A percentile compares a stretch with the other conserved stretches of the same genome.
Conservation (phyloP, 2,888 invertebrate species). For the Heliconius hortense region DNA sequence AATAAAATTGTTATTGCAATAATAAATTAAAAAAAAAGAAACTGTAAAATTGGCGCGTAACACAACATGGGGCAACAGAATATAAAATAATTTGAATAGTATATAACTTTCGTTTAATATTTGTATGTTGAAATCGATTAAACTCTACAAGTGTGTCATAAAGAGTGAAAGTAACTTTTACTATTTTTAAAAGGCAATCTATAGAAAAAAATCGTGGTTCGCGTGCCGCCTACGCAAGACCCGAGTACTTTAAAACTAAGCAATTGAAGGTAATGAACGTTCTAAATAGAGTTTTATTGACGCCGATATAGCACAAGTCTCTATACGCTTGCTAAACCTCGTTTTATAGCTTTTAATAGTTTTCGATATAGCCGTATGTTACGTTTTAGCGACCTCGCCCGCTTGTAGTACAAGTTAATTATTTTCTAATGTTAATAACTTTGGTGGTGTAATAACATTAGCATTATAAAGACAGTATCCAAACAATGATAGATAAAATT, state of each 20-base stretch:
- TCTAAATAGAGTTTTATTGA: constrained; percentile 25
- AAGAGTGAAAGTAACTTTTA: constrained; percentile 41
- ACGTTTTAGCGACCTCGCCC: no score
- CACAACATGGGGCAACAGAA: constrained; percentile 4
- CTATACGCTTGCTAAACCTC: not conserved
- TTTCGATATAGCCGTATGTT: not conserved
- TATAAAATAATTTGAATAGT: constrained; percentile 3
- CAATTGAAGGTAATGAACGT: constrained; percentile 23
- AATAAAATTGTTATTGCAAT: not conserved
- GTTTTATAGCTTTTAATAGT: not conserved
- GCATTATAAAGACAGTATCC: no score
- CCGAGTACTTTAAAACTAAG: constrained; percentile 20
- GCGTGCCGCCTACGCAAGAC: constrained; percentile 31
- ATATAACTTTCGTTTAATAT: constrained; percentile 25
- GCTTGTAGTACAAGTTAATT: no score
- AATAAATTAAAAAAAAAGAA: not conserved
- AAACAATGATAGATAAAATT: no score
- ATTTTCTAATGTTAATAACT: no score
- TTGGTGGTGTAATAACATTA: no score
- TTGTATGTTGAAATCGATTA: constrained; percentile 25
- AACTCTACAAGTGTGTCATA: constrained; percentile 22
- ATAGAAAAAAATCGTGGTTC: constrained; percentile 34
- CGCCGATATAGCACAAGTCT: not conserved
- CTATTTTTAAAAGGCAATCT: constrained; percentile 39
- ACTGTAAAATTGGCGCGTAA: constrained; percentile 1